Conservation (phyloP, 2,113 vertebrate species). For the Garra rufa region DNA sequence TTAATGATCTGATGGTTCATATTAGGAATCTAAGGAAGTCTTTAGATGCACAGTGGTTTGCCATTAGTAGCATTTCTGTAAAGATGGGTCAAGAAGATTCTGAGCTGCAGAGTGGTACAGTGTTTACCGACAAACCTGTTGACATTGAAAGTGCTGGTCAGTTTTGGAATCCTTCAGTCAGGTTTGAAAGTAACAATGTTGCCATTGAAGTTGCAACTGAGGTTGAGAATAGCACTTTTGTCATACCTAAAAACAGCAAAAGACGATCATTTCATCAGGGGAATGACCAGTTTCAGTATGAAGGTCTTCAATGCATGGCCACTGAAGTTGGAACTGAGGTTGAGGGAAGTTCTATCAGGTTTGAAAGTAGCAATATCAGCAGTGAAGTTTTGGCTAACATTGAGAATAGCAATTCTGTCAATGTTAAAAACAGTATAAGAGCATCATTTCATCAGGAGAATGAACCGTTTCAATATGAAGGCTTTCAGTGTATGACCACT, state of each 20-base stretch:
- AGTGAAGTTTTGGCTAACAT: neutral
- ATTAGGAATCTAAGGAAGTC: neutral
- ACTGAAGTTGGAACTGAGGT: too few species aligned
- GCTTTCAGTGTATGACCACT: neutral
- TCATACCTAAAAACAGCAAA: neutral
- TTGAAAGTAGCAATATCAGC: neutral
- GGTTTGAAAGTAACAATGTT: neutral
- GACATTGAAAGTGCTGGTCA: neutral
- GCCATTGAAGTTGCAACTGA: too few species aligned
- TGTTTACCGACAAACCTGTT: neutral
- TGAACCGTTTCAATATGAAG: neutral
- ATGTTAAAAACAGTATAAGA: neutral
- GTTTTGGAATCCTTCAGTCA: neutral
- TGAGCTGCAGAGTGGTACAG: neutral
- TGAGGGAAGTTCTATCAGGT: neutral
- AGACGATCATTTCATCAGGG: slow-evolving; percentile 5
- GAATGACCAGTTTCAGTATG: neutral
- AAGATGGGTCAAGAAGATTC: neutral
- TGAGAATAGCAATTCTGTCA: neutral
- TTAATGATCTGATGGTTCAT: slow-evolving; percentile 2
- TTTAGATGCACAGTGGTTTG: slow-evolving; percentile 15
- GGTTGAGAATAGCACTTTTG: neutral
- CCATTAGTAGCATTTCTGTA: neutral
- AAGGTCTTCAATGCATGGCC: neutral
- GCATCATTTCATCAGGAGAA: neutral